A percentile compares a stretch with the other conserved stretches of the same genome.
Evolutionary conservation across 2,888 invertebrate species (phyloP).

Genomic region (Frankliniella intonsa): DNA sequence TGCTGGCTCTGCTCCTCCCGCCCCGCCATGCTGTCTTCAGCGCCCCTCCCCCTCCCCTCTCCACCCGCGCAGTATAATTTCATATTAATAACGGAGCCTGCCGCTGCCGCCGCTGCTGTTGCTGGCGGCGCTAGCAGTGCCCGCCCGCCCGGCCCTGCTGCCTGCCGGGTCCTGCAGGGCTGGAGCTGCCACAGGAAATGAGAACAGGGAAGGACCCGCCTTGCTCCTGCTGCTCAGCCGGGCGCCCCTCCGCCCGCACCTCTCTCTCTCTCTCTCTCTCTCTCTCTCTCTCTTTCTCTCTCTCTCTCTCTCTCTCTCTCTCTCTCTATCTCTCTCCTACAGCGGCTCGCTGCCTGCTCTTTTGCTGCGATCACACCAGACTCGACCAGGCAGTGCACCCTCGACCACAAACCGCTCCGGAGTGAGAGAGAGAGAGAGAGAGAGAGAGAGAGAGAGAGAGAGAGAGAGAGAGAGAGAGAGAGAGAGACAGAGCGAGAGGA

Average conservation of each 20-base stretch:
- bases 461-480: background rate
- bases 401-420: background rate
- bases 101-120: background rate
- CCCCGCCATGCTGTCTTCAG: slow-evolving; percentile 29
- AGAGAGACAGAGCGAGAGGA: background rate
- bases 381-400: background rate
- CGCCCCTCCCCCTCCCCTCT: slow-evolving; percentile 32
- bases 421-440: background rate
- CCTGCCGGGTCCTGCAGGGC: background rate
- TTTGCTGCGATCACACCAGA: background rate
- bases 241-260: slow-evolving; percentile 28
- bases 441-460: slow-evolving; percentile 1
- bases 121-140: background rate
- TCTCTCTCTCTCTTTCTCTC: slow-evolving; percentile 33
- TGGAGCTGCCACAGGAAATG: slow-evolving; percentile 28
- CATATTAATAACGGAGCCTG: slow-evolving; percentile 18
- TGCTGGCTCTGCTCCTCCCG: background rate
- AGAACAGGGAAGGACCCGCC: slow-evolving; percentile 20
- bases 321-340: background rate
- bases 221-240: slow-evolving; percentile 32
- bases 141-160: background rate
- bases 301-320: slow-evolving; percentile 22
- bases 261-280: slow-evolving; percentile 33
- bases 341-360: background rate
- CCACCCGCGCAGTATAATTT: slow-evolving; percentile 15